Evolutionary conservation across 1,140 invertebrate species (phyloP).

Genomic region (Calosoma granatense): DNA sequence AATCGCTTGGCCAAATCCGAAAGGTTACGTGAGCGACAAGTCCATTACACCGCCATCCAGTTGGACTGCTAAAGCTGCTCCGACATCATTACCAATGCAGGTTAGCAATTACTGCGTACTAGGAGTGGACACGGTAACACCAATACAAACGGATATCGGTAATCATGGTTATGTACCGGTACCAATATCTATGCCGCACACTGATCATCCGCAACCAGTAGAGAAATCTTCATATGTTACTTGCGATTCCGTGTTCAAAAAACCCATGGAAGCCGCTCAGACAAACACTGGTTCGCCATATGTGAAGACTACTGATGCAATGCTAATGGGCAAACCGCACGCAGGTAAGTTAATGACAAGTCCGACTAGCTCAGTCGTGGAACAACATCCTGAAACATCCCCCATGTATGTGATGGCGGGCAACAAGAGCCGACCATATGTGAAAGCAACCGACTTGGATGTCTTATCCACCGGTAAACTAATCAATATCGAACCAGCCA

Average conservation of each 20-base stretch:
- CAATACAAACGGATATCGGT: background rate
- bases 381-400: too few species aligned
- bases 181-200: background rate
- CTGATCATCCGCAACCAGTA: background rate
- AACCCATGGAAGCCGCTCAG: background rate
- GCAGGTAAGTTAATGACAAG: constrained; percentile 5
- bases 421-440: constrained; percentile 12
- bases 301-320: constrained; percentile 16
- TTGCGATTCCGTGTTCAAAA: constrained; percentile 3
- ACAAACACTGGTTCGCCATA: constrained; percentile 13
- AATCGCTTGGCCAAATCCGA: background rate
- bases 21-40: constrained; percentile 1
- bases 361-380: background rate
- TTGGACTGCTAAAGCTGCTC: constrained; percentile 2
- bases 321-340: constrained; percentile 15
- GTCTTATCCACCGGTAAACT: background rate
- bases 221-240: constrained; percentile 11
- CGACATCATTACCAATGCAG: background rate
- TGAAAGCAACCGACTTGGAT: background rate
- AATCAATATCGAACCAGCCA: constrained; percentile 1
- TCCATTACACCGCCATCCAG: background rate
- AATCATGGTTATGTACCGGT: background rate
- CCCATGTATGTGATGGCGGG: constrained; percentile 18
- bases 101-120: constrained; percentile 13
- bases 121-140: background rate